A percentile compares a stretch with the other conserved stretches of the same genome.
These are phyloP conservation scores for Tenebrosternarchus preto DNA, from an alignment of 2,113 vertebrate species.

Conservation along the genomic window DNA sequence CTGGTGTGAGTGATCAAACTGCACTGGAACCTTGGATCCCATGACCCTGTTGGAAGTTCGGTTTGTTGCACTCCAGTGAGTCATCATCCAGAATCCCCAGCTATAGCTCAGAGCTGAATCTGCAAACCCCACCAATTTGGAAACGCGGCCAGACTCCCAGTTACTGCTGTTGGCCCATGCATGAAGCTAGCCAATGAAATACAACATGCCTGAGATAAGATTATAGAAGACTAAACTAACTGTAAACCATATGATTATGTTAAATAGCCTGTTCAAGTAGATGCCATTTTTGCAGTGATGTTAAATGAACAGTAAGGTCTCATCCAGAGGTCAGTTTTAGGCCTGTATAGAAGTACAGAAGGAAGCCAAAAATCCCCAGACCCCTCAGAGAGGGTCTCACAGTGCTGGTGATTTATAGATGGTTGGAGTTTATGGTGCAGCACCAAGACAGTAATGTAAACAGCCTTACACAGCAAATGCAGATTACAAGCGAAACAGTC, in stretches of 20 bases:
- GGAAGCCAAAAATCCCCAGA: not conserved
- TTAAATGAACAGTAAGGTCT: not conserved
- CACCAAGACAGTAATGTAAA: conserved; percentile 65
- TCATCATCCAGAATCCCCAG: not conserved
- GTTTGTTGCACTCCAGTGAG: conserved; percentile 30
- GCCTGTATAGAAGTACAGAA: not conserved
- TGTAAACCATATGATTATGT: not conserved
- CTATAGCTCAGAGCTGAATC: conserved; percentile 13
- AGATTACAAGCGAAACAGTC: conserved; percentile 68
- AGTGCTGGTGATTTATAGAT: conserved; percentile 38
- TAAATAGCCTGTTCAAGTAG: not conserved
- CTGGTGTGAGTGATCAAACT: conserved; percentile 37
- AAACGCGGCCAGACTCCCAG: not conserved
- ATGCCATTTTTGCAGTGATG: not conserved
- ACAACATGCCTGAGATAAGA: not conserved
- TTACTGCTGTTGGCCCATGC: not conserved
- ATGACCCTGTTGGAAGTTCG: not conserved
- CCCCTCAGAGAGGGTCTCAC: not conserved
- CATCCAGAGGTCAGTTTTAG: not conserved
- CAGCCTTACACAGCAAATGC: conserved; percentile 64
- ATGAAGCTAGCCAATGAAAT: conserved; percentile 1
- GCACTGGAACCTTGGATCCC: conserved; percentile 21
- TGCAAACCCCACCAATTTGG: conserved; percentile 26
- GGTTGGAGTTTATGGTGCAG: conserved; percentile 26
- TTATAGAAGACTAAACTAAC: no score